Base-by-base conservation (phyloP, 2,797 vertebrate genomes). In the Pipistrellus kuhlii region DNA sequence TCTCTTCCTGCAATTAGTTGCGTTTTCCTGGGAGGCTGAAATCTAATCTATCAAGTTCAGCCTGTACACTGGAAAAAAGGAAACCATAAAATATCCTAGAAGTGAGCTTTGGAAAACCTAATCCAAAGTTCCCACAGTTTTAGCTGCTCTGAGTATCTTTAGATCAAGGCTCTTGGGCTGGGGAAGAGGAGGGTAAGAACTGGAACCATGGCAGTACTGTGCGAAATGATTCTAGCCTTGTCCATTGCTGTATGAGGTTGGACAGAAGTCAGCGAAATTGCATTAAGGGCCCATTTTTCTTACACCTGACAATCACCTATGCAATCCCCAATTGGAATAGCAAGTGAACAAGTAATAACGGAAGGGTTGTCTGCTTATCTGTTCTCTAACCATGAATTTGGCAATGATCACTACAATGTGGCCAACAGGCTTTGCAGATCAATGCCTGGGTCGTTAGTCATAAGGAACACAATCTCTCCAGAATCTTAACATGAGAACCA, bases 31-130 rank as follows among this genome's bases (percentile, higher is more conserved):
- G n/a, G 57, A 82, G 18, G 71, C 85, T 90, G 53, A 76, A 76
- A 77, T 93, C 68, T 91, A 93, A 69, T 44, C 64, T 68, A 23
- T 44, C 76, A 89, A 92, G 48, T 41, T 72, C 46, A 93, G 48
- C 41, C 35, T 82, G 69, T 32, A 64, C 53, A 32, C 8, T 57
- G 57, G 12, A 86, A 86, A n/a, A 81, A 92, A 93, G 23, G 77
- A 90, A 94, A 62, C 14, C 30, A 46, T 68, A 69, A 71, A 41
- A 76, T 57, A 8, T 21, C 25, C 2, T 69, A 84, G 48, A 91
- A 86, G 12, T 44, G 41, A 89, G 59, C 80, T 59, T 92, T 66
- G 75, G 80, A 88, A 94, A 88, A 44, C 8, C 53, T 76, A 62
- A 25, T 62, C 88, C 51, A 12, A 44, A 71, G 23, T 38, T 55